A percentile compares a stretch with the other conserved stretches of the same genome.
phyloP scores from a whole-genome alignment of 2,113 vertebrate genomes.

The Proteles cristata region DNA sequence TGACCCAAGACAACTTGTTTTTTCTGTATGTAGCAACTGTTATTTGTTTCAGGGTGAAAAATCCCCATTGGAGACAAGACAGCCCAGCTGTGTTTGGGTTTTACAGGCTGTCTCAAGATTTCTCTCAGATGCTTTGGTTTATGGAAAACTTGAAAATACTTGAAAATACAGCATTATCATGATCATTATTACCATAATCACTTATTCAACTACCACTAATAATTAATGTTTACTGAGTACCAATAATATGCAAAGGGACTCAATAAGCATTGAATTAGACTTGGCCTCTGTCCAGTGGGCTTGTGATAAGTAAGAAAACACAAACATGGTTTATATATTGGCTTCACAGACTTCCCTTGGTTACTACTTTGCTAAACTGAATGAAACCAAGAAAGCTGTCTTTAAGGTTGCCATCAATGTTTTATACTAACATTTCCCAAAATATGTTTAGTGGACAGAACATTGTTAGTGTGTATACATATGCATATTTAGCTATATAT shows the following conservation, averaged over 20 bases:
- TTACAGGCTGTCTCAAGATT: constrained; percentile 75
- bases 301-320: constrained; percentile 65
- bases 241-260: constrained; percentile 58
- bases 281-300: constrained; percentile 80
- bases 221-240: constrained; percentile 78
- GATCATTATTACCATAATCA: constrained; percentile 74
- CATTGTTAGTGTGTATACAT: not conserved
- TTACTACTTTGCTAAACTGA: constrained; percentile 26
- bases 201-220: constrained; percentile 76
- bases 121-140: constrained; percentile 77
- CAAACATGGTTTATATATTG: constrained; percentile 48
- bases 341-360: not conserved
- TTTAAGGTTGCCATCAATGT: not conserved
- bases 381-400: not conserved
- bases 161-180: constrained; percentile 72
- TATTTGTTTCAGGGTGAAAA: constrained; percentile 66
- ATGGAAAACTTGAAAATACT: constrained; percentile 75
- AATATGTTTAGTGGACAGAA: not conserved
- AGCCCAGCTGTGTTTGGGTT: constrained; percentile 83
- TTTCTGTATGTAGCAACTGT: constrained; percentile 43
- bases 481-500: not conserved
- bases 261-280: constrained; percentile 64
- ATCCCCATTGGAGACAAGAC: constrained; percentile 51
- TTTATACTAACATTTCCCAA: constrained; percentile 7
- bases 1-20: constrained; percentile 44